These are phyloP conservation scores for Metallyticus violacea DNA, from an alignment of 2,888 invertebrate species.

Conservation along the genomic window DNA sequence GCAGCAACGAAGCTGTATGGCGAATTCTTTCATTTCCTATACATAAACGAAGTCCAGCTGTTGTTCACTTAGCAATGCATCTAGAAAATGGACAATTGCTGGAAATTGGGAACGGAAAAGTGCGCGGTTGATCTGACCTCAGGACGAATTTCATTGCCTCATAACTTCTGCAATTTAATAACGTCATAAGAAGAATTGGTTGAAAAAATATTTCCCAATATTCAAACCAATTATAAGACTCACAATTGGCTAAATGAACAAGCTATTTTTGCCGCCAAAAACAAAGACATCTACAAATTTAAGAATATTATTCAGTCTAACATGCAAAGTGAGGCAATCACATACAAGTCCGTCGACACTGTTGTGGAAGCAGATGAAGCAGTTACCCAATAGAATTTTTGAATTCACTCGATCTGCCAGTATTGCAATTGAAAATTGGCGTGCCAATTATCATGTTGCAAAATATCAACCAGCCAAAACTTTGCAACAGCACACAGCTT, in stretches of 20 bases:
- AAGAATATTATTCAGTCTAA: conserved; percentile 10
- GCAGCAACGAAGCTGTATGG: conserved; percentile 32
- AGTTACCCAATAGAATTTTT: conserved; percentile 36
- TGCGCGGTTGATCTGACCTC: neutral
- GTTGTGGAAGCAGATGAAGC: conserved; percentile 21
- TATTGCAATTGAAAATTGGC: conserved; percentile 36
- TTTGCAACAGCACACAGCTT: conserved; percentile 38
- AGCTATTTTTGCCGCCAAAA: conserved; percentile 1
- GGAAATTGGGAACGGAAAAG: neutral
- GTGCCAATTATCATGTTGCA: conserved; percentile 31
- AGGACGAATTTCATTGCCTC: neutral
- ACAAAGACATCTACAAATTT: neutral
- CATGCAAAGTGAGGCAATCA: conserved; percentile 15
- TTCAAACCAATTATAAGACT: conserved; percentile 1
- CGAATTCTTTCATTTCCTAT: conserved; percentile 26
- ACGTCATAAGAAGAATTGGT: conserved; percentile 19
- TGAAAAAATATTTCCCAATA: conserved; percentile 21
- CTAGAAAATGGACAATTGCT: conserved; percentile 7
- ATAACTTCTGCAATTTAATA: conserved; percentile 16
- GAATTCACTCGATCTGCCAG: conserved; percentile 36
- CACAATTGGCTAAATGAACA: neutral
- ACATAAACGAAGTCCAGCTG: conserved; percentile 33
- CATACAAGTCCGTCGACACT: conserved; percentile 28
- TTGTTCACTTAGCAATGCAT: conserved; percentile 21
- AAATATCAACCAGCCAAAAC: conserved; percentile 33